Conservation (phyloP, 2,888 invertebrate genomes). For the Thecophora atra region DNA sequence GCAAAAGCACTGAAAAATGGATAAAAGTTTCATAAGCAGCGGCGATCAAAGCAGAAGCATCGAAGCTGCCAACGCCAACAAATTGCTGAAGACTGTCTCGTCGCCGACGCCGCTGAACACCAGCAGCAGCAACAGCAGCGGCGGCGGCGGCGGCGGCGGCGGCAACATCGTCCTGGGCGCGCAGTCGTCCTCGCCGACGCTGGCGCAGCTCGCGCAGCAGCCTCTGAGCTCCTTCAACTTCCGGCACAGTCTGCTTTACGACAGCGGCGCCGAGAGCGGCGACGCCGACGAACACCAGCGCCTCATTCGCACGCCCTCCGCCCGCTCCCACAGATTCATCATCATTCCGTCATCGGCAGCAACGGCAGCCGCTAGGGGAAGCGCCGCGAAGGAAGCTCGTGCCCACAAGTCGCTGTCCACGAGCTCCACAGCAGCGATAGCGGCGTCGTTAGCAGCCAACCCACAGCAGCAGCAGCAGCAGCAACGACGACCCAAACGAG, state of each 20-base stretch:
- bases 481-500: conserved; percentile 22
- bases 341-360: conserved; percentile 58
- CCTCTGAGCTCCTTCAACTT: conserved; percentile 45
- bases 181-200: conserved; percentile 45
- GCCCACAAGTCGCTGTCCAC: conserved; percentile 55
- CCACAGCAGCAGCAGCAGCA: conserved; percentile 29
- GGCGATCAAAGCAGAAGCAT: conserved; percentile 35
- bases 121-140: conserved; percentile 13
- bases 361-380: background rate
- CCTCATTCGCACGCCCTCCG: conserved; percentile 57
- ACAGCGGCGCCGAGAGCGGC: conserved; percentile 59
- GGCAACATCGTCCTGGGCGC: background rate
- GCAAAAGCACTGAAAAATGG: conserved; percentile 43
- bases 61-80: conserved; percentile 3
- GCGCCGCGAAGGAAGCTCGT: conserved; percentile 38
- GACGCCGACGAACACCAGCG: conserved; percentile 59
- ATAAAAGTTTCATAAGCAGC: conserved; percentile 20
- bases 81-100: conserved; percentile 49
- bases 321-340: conserved; percentile 61
- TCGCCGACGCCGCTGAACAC: conserved; percentile 51
- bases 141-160: background rate
- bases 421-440: conserved; percentile 50
- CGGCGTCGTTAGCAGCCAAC: conserved; percentile 28
- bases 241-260: conserved; percentile 58
- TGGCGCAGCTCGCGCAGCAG: conserved; percentile 48